These are phyloP conservation scores for human (Homo sapiens) DNA, from an alignment of 2,113 vertebrate genomes.

Conservation along the genomic window DNA sequence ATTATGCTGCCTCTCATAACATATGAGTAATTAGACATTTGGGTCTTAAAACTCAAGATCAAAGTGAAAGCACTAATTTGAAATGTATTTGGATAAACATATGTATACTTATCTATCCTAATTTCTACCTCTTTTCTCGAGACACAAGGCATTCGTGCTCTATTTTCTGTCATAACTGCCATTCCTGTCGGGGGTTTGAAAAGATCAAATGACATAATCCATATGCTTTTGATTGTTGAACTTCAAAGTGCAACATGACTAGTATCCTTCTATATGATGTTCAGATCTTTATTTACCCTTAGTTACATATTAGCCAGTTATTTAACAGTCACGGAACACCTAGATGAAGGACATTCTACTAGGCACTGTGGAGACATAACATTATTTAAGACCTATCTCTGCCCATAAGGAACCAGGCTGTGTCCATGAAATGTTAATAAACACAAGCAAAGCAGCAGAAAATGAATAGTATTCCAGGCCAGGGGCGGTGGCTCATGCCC, in stretches of 20 bases:
- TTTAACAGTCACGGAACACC: not conserved
- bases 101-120: not conserved
- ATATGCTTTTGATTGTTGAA: not conserved
- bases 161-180: not conserved
- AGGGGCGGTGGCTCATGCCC: no score
- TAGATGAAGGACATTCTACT: not conserved
- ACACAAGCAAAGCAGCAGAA: constrained; percentile 21
- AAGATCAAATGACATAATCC: not conserved
- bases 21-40: not conserved
- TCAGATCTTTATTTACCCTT: not conserved
- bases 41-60: not conserved
- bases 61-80: not conserved
- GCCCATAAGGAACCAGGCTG: not conserved
- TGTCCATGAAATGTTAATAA: constrained; percentile 21
- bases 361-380: not conserved
- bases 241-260: not conserved
- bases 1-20: not conserved
- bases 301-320: not conserved
- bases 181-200: not conserved
- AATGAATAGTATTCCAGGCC: not conserved
- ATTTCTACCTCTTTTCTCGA: not conserved
- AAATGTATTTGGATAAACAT: not conserved
- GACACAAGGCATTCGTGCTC: not conserved
- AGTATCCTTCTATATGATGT: not conserved
- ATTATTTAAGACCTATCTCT: not conserved